Percentiles rank a stretch among this genome's conserved stretches.
These are phyloP conservation scores for Spinus olivaceus DNA, from an alignment of 2,797 vertebrate genomes.

Conservation along the genomic window DNA sequence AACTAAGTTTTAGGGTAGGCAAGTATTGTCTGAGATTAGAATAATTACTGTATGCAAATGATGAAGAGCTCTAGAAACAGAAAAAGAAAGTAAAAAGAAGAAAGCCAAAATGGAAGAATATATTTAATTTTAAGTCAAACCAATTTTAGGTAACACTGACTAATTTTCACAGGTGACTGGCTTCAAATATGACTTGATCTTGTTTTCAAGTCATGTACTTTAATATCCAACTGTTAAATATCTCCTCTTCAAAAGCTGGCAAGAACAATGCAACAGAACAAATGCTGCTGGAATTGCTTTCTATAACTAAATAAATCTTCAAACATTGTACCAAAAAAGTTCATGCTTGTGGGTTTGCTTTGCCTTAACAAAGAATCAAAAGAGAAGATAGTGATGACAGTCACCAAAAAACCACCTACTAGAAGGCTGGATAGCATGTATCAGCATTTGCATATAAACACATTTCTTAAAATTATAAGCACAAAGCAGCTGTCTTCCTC, in stretches of 20 bases:
- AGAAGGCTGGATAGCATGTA: not conserved
- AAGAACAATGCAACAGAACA: conserved; percentile 40
- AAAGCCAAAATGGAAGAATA: not conserved
- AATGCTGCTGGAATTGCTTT: conserved; percentile 27
- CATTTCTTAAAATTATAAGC: not conserved
- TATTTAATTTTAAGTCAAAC: not conserved
- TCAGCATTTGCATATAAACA: not conserved
- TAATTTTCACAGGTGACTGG: not conserved
- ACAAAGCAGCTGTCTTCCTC: not conserved
- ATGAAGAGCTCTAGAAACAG: not conserved
- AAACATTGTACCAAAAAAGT: conserved; percentile 26
- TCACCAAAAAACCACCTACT: conserved; percentile 22
- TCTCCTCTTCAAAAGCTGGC: conserved; percentile 1
- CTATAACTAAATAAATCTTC: conserved; percentile 10
- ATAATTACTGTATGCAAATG: not conserved
- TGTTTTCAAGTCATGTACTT: not conserved
- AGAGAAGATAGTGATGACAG: conserved; percentile 46
- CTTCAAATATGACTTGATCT: not conserved
- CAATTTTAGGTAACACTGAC: not conserved
- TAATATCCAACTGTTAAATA: not conserved
- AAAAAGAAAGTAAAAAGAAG: not conserved
- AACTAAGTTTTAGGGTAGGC: not conserved
- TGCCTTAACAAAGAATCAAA: conserved; percentile 22
- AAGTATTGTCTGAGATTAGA: not conserved
- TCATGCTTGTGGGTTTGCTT: conserved; percentile 42